These are phyloP conservation scores for Campaea margaritaria DNA, from an alignment of 2,888 invertebrate species.

Conservation along the genomic window DNA sequence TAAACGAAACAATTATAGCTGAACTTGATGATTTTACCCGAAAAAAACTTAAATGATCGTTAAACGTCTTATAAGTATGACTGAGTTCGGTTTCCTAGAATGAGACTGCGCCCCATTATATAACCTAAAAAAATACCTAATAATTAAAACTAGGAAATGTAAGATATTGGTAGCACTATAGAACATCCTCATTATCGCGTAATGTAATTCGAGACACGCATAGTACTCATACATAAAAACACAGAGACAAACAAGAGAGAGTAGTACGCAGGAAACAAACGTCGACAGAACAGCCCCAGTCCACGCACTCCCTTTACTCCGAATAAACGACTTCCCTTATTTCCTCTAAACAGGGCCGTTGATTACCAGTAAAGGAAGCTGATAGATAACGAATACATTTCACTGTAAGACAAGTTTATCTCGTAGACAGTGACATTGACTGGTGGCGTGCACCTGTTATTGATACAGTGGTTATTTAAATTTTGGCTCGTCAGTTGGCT, in stretches of 20 bases:
- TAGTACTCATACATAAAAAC: too few relatives aligned
- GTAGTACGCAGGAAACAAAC: constrained; percentile 1
- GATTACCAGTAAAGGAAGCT: constrained; percentile 15
- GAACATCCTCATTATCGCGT: too few relatives aligned
- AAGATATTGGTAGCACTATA: too few relatives aligned
- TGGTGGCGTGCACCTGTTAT: constrained; percentile 16
- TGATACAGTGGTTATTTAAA: constrained; percentile 5
- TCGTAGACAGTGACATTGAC: constrained; percentile 7
- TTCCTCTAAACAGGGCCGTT: constrained; percentile 1
- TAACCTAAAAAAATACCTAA: too few relatives aligned
- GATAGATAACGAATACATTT: constrained; percentile 19
- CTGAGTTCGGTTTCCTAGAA: too few relatives aligned
- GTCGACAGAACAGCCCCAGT: not conserved
- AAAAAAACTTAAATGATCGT: constrained; percentile 8
- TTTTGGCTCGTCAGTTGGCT: constrained; percentile 9
- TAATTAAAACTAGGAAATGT: too few relatives aligned
- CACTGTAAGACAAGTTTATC: constrained; percentile 17
- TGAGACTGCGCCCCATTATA: too few relatives aligned
- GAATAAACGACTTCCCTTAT: constrained; percentile 22
- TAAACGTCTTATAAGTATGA: not conserved
- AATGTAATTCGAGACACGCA: too few relatives aligned
- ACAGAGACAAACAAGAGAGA: too few relatives aligned
- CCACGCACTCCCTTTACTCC: not conserved
- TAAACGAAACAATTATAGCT: constrained; percentile 48
- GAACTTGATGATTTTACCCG: constrained; percentile 16